Percentiles rank a stretch among this genome's conserved stretches.
phyloP scores from a whole-genome alignment of 1,140 invertebrate species.

The Pogonomyrmex californicus region DNA sequence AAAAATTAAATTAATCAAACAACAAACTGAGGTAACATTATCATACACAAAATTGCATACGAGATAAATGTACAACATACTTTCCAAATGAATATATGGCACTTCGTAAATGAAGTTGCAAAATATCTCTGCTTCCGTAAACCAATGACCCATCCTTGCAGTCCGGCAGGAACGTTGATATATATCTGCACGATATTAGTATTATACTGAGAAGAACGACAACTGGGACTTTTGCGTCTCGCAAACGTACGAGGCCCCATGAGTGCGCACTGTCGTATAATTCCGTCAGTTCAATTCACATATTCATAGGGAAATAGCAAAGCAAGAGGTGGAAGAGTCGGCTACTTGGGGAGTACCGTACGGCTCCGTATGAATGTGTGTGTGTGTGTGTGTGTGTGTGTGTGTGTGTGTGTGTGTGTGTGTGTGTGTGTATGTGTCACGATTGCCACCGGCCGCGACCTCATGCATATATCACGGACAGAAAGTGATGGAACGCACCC shows the following conservation, averaged over 20 bases:
- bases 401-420: slow-evolving; percentile 28
- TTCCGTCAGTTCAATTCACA: slow-evolving; percentile 82
- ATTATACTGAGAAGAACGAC: slow-evolving; percentile 63
- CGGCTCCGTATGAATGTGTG: slow-evolving; percentile 21
- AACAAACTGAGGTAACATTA: neutral
- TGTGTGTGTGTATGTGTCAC: slow-evolving; percentile 72
- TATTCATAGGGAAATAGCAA: slow-evolving; percentile 83
- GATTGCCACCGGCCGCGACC: slow-evolving; percentile 83
- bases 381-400: slow-evolving; percentile 70
- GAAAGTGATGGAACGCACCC: slow-evolving; percentile 82
- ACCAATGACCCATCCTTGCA: slow-evolving; percentile 19
- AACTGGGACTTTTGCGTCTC: slow-evolving; percentile 71
- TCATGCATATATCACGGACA: slow-evolving; percentile 83
- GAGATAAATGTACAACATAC: neutral
- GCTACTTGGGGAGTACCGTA: slow-evolving; percentile 59
- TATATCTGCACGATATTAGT: slow-evolving; percentile 70
- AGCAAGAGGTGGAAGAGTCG: slow-evolving; percentile 45
- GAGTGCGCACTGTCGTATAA: slow-evolving; percentile 65
- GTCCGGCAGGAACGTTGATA: slow-evolving; percentile 54
- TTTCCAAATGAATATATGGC: slow-evolving; percentile 2
- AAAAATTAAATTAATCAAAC: neutral
- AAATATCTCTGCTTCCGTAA: neutral
- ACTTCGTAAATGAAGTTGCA: slow-evolving; percentile 36
- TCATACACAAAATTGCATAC: neutral
- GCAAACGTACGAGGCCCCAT: slow-evolving; percentile 76